Conservation (phyloP, 2,797 vertebrate genomes). For the Aythya fuligula region DNA sequence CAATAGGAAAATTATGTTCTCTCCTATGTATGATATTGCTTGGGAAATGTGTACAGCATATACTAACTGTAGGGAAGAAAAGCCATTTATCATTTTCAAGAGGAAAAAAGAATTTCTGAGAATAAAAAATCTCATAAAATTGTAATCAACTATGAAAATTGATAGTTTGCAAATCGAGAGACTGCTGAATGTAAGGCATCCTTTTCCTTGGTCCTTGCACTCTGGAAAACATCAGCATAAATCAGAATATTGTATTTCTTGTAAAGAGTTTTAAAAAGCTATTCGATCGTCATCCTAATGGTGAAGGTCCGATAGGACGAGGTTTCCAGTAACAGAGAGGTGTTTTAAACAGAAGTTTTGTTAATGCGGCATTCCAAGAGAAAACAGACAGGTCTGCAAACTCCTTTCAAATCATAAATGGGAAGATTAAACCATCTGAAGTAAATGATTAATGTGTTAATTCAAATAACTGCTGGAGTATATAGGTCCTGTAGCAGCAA, state of each 20-base stretch:
- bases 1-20: constrained; percentile 19
- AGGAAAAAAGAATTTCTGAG: constrained; percentile 43
- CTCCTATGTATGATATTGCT: constrained; percentile 1
- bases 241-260: constrained; percentile 53
- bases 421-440: neutral
- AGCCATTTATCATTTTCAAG: constrained; percentile 54
- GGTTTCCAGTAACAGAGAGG: neutral
- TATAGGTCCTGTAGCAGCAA: neutral
- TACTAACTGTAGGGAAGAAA: neutral
- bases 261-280: constrained; percentile 27
- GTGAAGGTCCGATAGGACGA: neutral
- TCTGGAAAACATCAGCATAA: constrained; percentile 62
- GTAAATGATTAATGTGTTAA: constrained; percentile 25
- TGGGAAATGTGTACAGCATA: constrained; percentile 7
- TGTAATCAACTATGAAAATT: constrained; percentile 67
- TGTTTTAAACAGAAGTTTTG: neutral
- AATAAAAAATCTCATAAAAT: constrained; percentile 66
- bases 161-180: constrained; percentile 65
- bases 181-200: constrained; percentile 43
- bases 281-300: neutral
- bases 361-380: neutral
- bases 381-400: neutral
- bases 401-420: neutral
- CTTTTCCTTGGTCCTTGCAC: constrained; percentile 52
- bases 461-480: neutral